phyloP scores from a whole-genome alignment of 2,113 vertebrate genomes.

The Sula dactylatra region DNA sequence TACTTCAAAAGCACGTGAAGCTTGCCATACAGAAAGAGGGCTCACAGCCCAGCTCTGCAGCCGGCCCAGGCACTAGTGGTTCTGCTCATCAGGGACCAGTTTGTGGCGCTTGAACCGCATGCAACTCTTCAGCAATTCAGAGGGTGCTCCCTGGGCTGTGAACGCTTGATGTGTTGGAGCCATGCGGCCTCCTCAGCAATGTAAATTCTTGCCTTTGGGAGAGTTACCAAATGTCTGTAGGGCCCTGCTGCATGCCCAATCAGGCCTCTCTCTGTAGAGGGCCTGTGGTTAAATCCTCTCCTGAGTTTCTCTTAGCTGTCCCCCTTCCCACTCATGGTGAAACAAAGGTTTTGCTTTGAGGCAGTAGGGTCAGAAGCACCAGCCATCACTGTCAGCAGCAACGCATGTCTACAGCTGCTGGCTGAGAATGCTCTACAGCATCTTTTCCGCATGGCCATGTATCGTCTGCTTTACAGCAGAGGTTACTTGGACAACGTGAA shows the following conservation, averaged over 20 bases:
- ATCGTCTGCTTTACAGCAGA: neutral
- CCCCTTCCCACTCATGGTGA: neutral
- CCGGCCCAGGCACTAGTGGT: neutral
- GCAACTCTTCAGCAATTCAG: neutral
- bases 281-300: accelerated
- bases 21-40: neutral
- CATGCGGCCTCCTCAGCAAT: accelerated
- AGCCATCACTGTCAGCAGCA: neutral
- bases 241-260: neutral
- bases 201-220: neutral
- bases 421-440: neutral
- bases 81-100: neutral
- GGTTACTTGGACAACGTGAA: constrained; percentile 27
- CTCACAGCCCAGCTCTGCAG: neutral
- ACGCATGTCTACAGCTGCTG: neutral
- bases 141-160: neutral
- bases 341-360: neutral
- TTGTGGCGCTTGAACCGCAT: neutral
- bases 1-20: neutral
- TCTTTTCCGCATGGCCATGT: neutral
- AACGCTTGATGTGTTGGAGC: accelerated
- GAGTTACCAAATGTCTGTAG: neutral
- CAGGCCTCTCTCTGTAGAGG: neutral
- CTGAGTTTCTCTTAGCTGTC: neutral
- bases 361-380: neutral